phyloP scores from a whole-genome alignment of 2,113 vertebrate species.

The Lucifuga dentata region DNA sequence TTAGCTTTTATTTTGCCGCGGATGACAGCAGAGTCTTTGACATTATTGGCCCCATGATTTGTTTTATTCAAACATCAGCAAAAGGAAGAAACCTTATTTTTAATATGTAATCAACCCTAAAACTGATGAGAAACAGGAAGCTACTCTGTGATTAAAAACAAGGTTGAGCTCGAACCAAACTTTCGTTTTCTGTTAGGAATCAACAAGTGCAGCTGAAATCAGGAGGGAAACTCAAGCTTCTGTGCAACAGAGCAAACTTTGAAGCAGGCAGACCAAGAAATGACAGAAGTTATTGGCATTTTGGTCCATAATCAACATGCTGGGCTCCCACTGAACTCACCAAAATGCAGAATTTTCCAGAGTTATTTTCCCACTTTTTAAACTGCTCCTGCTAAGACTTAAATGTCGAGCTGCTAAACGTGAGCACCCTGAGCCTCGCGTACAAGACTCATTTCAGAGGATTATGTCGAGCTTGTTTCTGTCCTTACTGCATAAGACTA shows the following conservation, averaged over 20 bases:
- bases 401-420: conserved; percentile 23
- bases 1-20: not conserved
- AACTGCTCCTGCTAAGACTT: conserved; percentile 8
- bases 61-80: not conserved
- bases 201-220: not conserved
- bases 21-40: not conserved
- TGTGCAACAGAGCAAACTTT: not conserved
- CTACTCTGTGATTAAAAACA: not conserved
- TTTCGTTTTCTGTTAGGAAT: not conserved
- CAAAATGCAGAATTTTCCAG: conserved; percentile 5
- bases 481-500: conserved; percentile 26
- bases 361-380: no score
- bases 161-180: not conserved
- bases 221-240: conserved; percentile 1
- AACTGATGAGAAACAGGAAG: not conserved
- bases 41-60: conserved; percentile 7
- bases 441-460: conserved; percentile 2
- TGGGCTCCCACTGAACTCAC: not conserved
- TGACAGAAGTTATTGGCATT: not conserved
- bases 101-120: not conserved
- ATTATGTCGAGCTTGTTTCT: not conserved
- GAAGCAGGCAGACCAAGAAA: conserved; percentile 4
- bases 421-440: conserved; percentile 4
- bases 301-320: conserved; percentile 27
- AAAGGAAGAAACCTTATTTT: not conserved